phyloP scores from a whole-genome alignment of 1,140 invertebrate species.

The Hypsibius dujardini region DNA sequence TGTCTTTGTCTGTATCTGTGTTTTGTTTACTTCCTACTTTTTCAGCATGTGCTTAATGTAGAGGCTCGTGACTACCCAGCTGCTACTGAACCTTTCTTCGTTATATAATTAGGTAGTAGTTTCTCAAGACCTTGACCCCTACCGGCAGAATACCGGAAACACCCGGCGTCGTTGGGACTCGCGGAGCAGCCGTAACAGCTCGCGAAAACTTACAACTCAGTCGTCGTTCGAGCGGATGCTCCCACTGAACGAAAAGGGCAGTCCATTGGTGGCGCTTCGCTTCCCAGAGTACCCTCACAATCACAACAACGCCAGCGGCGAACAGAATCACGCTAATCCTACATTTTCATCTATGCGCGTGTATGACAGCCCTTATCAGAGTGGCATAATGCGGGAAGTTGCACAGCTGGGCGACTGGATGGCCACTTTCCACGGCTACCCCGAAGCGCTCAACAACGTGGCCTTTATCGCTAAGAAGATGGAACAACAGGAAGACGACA shows the following conservation, averaged over 20 bases:
- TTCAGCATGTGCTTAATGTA: too few relatives aligned
- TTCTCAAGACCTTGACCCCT: too few relatives aligned
- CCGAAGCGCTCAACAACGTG: neutral
- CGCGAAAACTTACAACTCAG: neutral
- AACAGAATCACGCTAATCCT: slow-evolving; percentile 4
- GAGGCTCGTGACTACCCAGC: too few relatives aligned
- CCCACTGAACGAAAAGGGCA: neutral
- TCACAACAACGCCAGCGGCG: neutral
- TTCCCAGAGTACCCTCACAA: neutral
- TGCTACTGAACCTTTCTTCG: too few relatives aligned
- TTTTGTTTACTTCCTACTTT: too few relatives aligned
- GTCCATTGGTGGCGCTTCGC: neutral
- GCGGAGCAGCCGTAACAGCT: neutral
- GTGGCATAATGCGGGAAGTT: neutral
- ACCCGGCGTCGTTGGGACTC: neutral
- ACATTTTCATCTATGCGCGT: neutral
- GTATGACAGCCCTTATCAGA: neutral
- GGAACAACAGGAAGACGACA: neutral
- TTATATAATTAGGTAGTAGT: too few relatives aligned
- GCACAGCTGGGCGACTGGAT: neutral
- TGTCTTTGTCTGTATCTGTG: too few relatives aligned
- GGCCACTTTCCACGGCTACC: neutral
- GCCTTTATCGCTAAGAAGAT: slow-evolving; percentile 2
- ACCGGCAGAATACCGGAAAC: too few relatives aligned
- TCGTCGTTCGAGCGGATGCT: neutral